These are phyloP conservation scores for Triops longicaudatus DNA, from an alignment of 1,140 invertebrate species.

Conservation along the genomic window DNA sequence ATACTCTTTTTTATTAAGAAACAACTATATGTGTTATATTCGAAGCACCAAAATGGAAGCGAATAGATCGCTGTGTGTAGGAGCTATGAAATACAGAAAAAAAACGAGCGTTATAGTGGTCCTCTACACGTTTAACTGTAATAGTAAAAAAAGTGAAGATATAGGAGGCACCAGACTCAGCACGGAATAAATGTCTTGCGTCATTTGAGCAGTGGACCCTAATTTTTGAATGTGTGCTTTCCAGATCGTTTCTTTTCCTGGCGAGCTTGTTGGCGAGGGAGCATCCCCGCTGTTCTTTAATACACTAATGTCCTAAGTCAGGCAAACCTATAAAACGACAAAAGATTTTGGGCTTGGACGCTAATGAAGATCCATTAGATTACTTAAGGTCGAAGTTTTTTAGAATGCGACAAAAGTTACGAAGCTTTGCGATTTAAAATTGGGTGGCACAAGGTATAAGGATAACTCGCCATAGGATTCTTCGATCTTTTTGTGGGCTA, in stretches of 20 bases:
- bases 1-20: not conserved
- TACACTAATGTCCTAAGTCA: not conserved
- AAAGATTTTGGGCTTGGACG: not conserved
- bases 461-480: not conserved
- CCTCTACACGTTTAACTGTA: not conserved
- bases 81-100: not conserved
- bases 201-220: not conserved
- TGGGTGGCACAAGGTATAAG: not conserved
- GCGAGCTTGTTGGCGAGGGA: not conserved
- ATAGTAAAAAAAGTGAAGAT: not conserved
- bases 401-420: not conserved
- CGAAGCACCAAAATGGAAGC: not conserved
- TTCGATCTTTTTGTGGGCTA: not conserved
- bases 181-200: not conserved
- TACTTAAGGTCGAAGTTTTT: not conserved
- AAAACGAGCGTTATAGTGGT: not conserved
- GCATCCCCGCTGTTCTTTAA: not conserved
- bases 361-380: not conserved
- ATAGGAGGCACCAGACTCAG: not conserved
- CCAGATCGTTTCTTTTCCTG: not conserved
- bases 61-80: not conserved
- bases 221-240: not conserved
- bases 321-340: not conserved
- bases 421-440: not conserved
- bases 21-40: not conserved